Percentiles rank a stretch among this genome's conserved stretches.
Evolutionary conservation across 1,140 invertebrate species (phyloP).

Genomic region (Macrostomum lignano): DNA sequence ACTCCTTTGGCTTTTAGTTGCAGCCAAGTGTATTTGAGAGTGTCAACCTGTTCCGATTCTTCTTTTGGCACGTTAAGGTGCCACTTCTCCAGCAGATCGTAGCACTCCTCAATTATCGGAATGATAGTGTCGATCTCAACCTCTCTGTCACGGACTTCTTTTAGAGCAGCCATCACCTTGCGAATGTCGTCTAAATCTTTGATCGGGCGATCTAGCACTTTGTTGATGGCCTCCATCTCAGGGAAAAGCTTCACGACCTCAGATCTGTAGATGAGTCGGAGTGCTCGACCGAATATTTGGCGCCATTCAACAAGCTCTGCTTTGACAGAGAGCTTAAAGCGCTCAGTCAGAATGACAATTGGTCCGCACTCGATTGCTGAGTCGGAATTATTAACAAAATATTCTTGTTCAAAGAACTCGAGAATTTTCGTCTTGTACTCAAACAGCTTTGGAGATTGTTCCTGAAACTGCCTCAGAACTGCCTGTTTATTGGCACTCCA

Average conservation of each 20-base stretch:
- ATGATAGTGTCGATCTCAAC: conserved; percentile 75
- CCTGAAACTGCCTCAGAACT: conserved; percentile 43
- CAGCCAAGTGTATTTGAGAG: conserved; percentile 57
- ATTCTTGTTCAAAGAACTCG: conserved; percentile 48
- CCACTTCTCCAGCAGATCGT: conserved; percentile 57
- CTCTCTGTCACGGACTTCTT: conserved; percentile 68
- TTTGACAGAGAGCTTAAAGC: conserved; percentile 50
- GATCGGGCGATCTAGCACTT: conserved; percentile 36
- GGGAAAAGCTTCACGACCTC: conserved; percentile 46
- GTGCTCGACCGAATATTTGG: conserved; percentile 51
- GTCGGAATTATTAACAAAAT: conserved; percentile 36
- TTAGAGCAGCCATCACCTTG: conserved; percentile 61
- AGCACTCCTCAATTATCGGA: conserved; percentile 73
- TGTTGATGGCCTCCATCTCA: conserved; percentile 22
- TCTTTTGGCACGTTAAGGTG: conserved; percentile 59
- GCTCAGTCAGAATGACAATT: conserved; percentile 34
- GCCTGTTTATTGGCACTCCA: conserved; percentile 51
- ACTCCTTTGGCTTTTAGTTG: conserved; percentile 31
- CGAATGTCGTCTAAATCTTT: conserved; percentile 69
- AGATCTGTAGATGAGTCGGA: conserved; percentile 63
- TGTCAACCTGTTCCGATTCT: conserved; percentile 67
- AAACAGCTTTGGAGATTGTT: conserved; percentile 37
- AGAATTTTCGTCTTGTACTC: conserved; percentile 52
- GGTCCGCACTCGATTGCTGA: conserved; percentile 30
- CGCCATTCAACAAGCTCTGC: conserved; percentile 58